These are phyloP conservation scores for Sandelia bainsii DNA, from an alignment of 2,797 vertebrate genomes.

Conservation along the genomic window DNA sequence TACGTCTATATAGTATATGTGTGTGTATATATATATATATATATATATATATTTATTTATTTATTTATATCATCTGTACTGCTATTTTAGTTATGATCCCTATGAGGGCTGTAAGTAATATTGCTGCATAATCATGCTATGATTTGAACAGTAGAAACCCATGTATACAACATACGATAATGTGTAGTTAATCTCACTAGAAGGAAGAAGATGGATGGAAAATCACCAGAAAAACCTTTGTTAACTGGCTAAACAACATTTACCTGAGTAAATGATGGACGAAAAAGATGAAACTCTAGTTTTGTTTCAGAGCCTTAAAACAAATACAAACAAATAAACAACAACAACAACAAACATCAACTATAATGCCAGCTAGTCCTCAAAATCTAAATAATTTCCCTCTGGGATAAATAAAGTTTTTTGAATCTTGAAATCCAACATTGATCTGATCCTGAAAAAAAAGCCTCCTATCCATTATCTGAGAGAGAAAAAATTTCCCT, in stretches of 20 bases:
- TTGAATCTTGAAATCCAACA: constrained; percentile 4
- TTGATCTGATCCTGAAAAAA: constrained; percentile 32
- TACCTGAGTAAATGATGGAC: constrained; percentile 56
- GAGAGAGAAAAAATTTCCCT: constrained; percentile 55
- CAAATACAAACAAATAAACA: not conserved
- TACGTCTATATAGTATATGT: constrained; percentile 28
- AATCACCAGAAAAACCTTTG: constrained; percentile 7
- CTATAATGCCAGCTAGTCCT: constrained; percentile 2
- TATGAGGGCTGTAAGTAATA: constrained; percentile 50
- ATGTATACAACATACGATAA: constrained; percentile 3
- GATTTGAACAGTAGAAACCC: constrained; percentile 14
- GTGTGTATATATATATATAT: no score
- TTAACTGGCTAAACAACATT: constrained; percentile 32
- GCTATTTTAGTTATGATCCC: constrained; percentile 46
- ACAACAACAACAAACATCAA: constrained; percentile 4
- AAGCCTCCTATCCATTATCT: constrained; percentile 14
- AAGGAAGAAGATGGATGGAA: constrained; percentile 34
- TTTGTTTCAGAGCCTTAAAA: not conserved
- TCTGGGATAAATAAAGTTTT: no score
- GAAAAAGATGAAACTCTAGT: constrained; percentile 6
- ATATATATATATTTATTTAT: no score
- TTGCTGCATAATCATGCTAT: constrained; percentile 29
- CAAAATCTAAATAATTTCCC: not conserved
- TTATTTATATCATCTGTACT: constrained; percentile 17
- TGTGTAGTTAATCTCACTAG: constrained; percentile 19